These are phyloP conservation scores for Caenorhabditis doughertyi DNA, from an alignment of 2,888 invertebrate species.

Conservation along the genomic window DNA sequence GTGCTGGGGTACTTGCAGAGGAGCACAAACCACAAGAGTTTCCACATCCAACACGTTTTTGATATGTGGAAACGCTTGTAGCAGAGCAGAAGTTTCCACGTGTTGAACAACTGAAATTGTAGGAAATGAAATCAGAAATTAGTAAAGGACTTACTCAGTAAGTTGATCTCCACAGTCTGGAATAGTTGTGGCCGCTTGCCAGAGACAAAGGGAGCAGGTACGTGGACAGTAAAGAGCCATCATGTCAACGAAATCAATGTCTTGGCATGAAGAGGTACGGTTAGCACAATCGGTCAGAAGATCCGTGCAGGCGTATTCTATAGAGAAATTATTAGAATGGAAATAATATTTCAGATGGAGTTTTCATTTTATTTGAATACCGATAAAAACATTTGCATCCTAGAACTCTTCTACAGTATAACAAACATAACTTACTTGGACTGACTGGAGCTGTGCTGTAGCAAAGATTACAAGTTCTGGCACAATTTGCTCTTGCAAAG, in stretches of 20 bases:
- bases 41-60: slow-evolving; percentile 67
- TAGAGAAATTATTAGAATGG: too few species aligned
- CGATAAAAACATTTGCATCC: too few species aligned
- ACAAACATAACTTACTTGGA: slow-evolving; percentile 46
- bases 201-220: slow-evolving; percentile 63
- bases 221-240: slow-evolving; percentile 70
- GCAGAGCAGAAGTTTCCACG: slow-evolving; percentile 64
- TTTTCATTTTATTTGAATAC: too few species aligned
- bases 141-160: slow-evolving; percentile 45
- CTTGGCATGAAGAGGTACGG: slow-evolving; percentile 60
- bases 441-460: slow-evolving; percentile 57
- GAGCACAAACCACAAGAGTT: slow-evolving; percentile 62
- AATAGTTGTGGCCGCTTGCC: slow-evolving; percentile 51
- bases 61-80: slow-evolving; percentile 60
- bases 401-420: too few species aligned
- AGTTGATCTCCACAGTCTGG: slow-evolving; percentile 63
- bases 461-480: slow-evolving; percentile 67
- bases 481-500: slow-evolving; percentile 68
- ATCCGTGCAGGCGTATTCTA: slow-evolving; percentile 67
- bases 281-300: slow-evolving; percentile 65
- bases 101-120: slow-evolving; percentile 62
- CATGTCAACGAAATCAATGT: slow-evolving; percentile 62
- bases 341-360: too few species aligned
- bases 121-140: background rate
- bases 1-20: slow-evolving; percentile 7